Conservation (phyloP, 2,888 invertebrate genomes). For the Cataglyphis albicans region DNA sequence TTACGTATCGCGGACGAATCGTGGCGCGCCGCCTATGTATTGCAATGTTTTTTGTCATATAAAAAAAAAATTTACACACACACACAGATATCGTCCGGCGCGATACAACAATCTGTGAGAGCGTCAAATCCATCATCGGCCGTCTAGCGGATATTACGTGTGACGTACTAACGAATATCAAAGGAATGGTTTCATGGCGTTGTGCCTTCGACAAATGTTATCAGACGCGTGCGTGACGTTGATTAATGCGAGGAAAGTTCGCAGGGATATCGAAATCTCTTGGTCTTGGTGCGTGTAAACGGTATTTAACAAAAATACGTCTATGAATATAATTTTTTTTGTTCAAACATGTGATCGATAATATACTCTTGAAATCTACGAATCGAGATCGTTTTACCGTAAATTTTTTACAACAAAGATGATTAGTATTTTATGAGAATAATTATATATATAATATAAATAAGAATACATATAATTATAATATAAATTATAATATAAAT, state of each 20-base stretch:
- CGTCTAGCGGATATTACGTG: constrained; percentile 44
- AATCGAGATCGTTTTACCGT: not conserved
- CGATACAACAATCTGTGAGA: constrained; percentile 45
- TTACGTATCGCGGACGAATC: constrained; percentile 66
- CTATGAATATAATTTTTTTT: not conserved
- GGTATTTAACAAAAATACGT: not conserved
- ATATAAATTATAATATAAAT: no score
- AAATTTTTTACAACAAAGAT: not conserved
- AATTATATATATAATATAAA: not conserved
- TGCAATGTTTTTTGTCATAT: constrained; percentile 60
- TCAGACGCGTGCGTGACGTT: constrained; percentile 47
- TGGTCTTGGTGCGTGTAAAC: not conserved
- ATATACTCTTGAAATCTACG: not conserved
- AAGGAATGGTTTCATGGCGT: constrained; percentile 39
- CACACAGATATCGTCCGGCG: constrained; percentile 33
- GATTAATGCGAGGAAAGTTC: constrained; percentile 39
- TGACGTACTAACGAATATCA: constrained; percentile 52
- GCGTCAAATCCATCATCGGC: constrained; percentile 55
- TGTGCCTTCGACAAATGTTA: constrained; percentile 44
- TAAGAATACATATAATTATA: no score
- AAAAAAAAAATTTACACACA: constrained; percentile 28
- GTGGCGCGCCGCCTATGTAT: constrained; percentile 36
- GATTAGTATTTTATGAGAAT: not conserved
- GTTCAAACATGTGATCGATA: not conserved
- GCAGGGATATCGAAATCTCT: not conserved